Percentiles rank a stretch among this genome's conserved stretches.
phyloP scores from a whole-genome alignment of 2,888 invertebrate species.

The Eristalis tenax region DNA sequence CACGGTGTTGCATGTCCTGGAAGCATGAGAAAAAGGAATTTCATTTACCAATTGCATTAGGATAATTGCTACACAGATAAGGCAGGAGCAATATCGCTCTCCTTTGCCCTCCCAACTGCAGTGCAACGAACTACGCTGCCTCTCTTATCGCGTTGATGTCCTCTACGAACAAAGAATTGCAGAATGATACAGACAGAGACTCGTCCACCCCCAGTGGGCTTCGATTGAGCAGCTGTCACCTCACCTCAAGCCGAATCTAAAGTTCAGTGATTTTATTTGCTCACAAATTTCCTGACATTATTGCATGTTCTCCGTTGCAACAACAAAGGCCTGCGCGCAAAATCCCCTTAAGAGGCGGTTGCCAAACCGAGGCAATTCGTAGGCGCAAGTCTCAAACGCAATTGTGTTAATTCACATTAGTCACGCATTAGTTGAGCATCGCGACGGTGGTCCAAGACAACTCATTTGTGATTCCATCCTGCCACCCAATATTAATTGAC shows the following conservation, averaged over 20 bases:
- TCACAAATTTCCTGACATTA: slow-evolving; percentile 11
- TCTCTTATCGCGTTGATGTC: not conserved
- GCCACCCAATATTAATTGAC: slow-evolving; percentile 59
- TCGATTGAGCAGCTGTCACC: not conserved
- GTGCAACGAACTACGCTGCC: slow-evolving; percentile 30
- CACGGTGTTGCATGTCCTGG: slow-evolving; percentile 17
- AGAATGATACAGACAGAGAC: not conserved
- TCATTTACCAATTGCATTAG: slow-evolving; percentile 43
- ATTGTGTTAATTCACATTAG: slow-evolving; percentile 47
- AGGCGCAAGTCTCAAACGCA: slow-evolving; percentile 6
- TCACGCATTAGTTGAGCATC: slow-evolving; percentile 32
- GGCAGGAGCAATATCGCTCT: slow-evolving; percentile 7
- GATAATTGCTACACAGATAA: slow-evolving; percentile 24
- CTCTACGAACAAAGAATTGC: not conserved
- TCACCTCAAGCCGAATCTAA: not conserved
- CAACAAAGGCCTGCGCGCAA: slow-evolving; percentile 46
- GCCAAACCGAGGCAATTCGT: not conserved
- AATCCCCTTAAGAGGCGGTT: not conserved
- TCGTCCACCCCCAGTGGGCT: not conserved
- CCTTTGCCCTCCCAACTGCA: not conserved
- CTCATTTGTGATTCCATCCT: slow-evolving; percentile 62
- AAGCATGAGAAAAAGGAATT: slow-evolving; percentile 16
- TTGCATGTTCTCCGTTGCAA: slow-evolving; percentile 32
- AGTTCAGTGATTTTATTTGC: slow-evolving; percentile 11
- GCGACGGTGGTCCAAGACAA: slow-evolving; percentile 32